Evolutionary conservation across 2,888 invertebrate genomes (phyloP), one percentile per base, ranked within the genome.

Genomic region (Ophraella communa): DNA sequence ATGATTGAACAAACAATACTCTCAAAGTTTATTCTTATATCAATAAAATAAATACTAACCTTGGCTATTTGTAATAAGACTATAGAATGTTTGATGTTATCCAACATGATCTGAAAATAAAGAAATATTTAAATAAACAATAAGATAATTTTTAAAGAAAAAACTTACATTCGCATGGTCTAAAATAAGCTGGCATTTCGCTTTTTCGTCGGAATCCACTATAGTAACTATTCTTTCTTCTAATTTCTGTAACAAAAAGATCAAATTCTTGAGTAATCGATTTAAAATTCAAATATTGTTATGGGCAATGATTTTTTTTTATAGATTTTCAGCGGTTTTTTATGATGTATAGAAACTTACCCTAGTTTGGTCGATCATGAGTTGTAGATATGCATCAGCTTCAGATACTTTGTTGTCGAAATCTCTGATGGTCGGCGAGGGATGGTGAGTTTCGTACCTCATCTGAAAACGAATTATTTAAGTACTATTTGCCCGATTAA

Each of bases 71-170:
- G 98, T 75, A 98, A 87, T 78, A 96, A 90, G 71, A 98, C 96
- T 84, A 98, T 98, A 77, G 97, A 94, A 87, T 98, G 98, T 85
- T 98, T 98, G 73, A 98, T 94, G 77, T 96, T 93, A 84, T 98
- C 97, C 82, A 98, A 87, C 91, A 98, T 94, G 68, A 89, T 90
- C 92, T 95, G 85, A 67, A 85, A 72, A 51, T 65, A 56, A 87
- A 85, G 67, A 49, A 87, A 81, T 67, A 72, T 23, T n/a, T 30
- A n/a, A 20, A n/a, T 47, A 8, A 42, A 39, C n/a, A n/a, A n/a
- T n/a, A n/a, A n/a, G n/a, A n/a, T n/a, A n/a, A n/a, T n/a, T n/a
- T n/a, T n/a, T n/a, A n/a, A n/a, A n/a, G n/a, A n/a, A n/a, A n/a
- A n/a, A 7, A 87, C 90, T 89, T 83, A 92, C 92, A 84, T 91